Conservation (phyloP, 2,888 invertebrate genomes). For the Lasioglossum marginatum region DNA sequence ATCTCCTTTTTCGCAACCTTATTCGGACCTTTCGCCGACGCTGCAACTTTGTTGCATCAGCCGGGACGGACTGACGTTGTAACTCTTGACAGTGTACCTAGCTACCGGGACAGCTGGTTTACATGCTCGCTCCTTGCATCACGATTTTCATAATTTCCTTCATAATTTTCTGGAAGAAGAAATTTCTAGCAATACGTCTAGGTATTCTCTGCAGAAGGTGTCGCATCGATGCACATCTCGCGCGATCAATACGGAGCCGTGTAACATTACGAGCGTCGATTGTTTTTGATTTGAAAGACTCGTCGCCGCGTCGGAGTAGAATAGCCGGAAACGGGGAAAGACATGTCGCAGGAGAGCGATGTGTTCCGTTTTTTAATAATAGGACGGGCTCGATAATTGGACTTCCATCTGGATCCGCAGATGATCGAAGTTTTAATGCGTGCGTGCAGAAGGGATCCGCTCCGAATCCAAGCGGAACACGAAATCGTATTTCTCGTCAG, state of each 20-base stretch:
- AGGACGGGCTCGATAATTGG: neutral
- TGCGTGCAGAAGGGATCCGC: neutral
- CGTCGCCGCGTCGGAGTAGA: neutral
- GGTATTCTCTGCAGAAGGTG: neutral
- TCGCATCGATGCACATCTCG: neutral
- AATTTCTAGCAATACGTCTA: no score
- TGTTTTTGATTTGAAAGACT: neutral
- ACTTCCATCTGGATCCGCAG: neutral
- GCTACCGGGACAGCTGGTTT: neutral
- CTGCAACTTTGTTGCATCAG: neutral
- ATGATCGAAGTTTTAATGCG: slow-evolving; percentile 11
- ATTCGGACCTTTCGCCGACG: neutral
- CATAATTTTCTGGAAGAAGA: no score
- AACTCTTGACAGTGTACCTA: neutral
- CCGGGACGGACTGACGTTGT: neutral
- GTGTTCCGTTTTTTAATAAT: neutral
- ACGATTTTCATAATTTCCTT: no score
- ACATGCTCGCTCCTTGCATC: neutral
- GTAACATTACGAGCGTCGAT: neutral
- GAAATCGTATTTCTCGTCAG: neutral
- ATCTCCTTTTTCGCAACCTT: neutral
- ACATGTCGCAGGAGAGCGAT: neutral
- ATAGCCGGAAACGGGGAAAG: neutral
- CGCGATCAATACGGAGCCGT: neutral
- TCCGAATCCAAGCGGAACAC: neutral